Conservation (phyloP, 2,113 vertebrate genomes). For the Oriolus oriolus region DNA sequence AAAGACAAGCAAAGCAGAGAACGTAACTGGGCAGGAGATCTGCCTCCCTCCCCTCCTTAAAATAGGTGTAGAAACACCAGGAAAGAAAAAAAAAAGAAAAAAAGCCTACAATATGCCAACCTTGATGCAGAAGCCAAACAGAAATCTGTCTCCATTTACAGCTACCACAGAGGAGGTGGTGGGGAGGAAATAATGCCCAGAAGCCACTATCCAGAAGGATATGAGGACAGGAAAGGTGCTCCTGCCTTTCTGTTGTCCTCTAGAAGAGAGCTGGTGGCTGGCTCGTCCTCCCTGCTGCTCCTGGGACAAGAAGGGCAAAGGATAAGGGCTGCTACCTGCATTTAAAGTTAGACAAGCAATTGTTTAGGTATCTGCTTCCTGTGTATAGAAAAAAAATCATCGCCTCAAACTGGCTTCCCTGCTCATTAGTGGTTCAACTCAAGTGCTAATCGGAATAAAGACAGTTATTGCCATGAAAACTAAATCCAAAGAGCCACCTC, state of each 20-base stretch:
- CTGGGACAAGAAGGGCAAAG: not conserved
- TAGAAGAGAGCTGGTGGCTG: not conserved
- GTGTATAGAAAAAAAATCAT: rapidly evolving
- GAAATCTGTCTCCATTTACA: not conserved
- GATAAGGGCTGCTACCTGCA: not conserved
- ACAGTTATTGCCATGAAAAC: not conserved
- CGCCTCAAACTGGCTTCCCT: not conserved
- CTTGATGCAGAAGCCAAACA: not conserved
- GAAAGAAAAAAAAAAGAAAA: not conserved
- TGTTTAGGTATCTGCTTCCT: not conserved
- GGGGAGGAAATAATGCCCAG: not conserved
- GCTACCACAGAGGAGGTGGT: not conserved
- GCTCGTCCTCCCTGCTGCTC: not conserved
- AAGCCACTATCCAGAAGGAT: not conserved
- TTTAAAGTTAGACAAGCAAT: not conserved
- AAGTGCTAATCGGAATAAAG: not conserved
- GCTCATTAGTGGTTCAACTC: not conserved
- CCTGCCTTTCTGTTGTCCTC: not conserved
- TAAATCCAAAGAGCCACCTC: not conserved
- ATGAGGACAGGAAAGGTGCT: not conserved
- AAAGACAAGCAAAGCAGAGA: not conserved
- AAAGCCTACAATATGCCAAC: not conserved
- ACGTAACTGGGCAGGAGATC: not conserved
- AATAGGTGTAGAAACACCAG: not conserved
- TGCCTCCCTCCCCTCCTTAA: not conserved